These are phyloP conservation scores for Salvelinus fontinalis DNA, from an alignment of 2,113 vertebrate species.

Conservation along the genomic window DNA sequence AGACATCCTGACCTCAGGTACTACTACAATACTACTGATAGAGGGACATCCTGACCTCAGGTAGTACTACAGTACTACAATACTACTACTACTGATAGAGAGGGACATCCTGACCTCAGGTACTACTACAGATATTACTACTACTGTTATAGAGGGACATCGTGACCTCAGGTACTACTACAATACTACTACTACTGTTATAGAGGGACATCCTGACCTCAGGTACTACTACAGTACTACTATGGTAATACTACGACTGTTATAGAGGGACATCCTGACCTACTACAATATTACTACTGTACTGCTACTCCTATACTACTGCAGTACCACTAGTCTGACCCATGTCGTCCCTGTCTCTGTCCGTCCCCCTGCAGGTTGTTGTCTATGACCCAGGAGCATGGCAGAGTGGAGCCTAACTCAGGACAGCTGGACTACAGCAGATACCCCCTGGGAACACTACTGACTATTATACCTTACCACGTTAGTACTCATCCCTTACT, in stretches of 20 bases:
- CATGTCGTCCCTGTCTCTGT: neutral
- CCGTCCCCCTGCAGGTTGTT: slow-evolving; percentile 65
- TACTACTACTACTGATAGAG: too few relatives aligned
- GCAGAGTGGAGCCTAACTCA: slow-evolving; percentile 70
- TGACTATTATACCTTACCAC: slow-evolving; percentile 80
- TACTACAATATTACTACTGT: neutral
- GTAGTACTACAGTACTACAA: too few relatives aligned
- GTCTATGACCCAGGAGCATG: slow-evolving; percentile 86
- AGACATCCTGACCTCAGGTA: too few relatives aligned
- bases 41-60: too few relatives aligned
- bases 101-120: too few relatives aligned
- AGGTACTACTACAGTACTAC: too few relatives aligned
- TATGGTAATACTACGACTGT: too few relatives aligned
- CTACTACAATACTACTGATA: too few relatives aligned
- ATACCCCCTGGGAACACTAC: slow-evolving; percentile 76
- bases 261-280: neutral
- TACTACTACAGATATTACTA: too few relatives aligned
- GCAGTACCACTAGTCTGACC: neutral
- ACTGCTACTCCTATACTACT: neutral
- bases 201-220: too few relatives aligned
- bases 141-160: too few relatives aligned
- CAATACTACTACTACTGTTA: neutral
- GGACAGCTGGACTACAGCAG: slow-evolving; percentile 75
- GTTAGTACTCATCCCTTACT: slow-evolving; percentile 52
- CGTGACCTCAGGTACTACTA: neutral